A percentile compares a stretch with the other conserved stretches of the same genome.
Evolutionary conservation across 2,113 vertebrate genomes (phyloP).

Genomic region (Albula goreensis): DNA sequence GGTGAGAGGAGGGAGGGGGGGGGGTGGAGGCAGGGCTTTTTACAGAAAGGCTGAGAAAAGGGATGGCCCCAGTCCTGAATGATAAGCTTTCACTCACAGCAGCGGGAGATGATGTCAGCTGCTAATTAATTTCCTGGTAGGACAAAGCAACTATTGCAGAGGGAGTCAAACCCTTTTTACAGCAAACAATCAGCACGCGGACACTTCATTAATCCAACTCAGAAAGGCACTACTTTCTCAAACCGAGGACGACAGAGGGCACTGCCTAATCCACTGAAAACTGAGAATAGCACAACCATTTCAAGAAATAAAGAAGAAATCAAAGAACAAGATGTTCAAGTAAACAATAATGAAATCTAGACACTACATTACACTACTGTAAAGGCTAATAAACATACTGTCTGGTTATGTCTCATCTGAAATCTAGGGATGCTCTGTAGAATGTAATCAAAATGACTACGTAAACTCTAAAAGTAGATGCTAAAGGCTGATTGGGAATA

Average conservation of each 20-base stretch:
- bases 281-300: too few species aligned
- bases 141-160: constrained; percentile 62
- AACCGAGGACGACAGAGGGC: too few species aligned
- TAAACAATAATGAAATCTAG: too few species aligned
- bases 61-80: constrained; percentile 59
- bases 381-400: too few species aligned
- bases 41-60: constrained; percentile 22
- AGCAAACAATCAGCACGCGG: constrained; percentile 51
- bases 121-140: constrained; percentile 72
- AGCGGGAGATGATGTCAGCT: constrained; percentile 72
- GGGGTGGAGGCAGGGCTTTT: background rate
- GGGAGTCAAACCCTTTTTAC: constrained; percentile 59
- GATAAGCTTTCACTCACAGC: constrained; percentile 65
- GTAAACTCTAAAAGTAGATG: too few species aligned
- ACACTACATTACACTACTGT: background rate
- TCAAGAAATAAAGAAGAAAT: too few species aligned
- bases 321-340: too few species aligned
- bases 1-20: background rate
- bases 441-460: too few species aligned
- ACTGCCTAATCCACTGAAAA: too few species aligned
- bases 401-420: too few species aligned
- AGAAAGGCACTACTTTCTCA: too few species aligned
- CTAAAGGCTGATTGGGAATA: background rate
- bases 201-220: constrained; percentile 37
- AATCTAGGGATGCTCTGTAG: too few species aligned